phyloP scores from a whole-genome alignment of 2,113 vertebrate species.

The Nyctereutes procyonoides region DNA sequence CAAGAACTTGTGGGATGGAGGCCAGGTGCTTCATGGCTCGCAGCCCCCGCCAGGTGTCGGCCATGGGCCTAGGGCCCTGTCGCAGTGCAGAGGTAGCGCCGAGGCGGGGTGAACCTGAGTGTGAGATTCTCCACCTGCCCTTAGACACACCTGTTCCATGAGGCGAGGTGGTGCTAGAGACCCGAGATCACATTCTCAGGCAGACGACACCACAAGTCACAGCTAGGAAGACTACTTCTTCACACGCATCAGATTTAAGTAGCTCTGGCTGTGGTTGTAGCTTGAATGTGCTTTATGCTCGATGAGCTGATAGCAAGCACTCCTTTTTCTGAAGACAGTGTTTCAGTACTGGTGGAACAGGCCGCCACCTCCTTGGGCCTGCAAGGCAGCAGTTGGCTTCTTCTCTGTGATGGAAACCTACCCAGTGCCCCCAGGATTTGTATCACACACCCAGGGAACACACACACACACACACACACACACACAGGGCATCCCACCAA shows the following conservation, averaged over 20 bases:
- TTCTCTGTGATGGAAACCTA: background rate
- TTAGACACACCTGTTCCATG: background rate
- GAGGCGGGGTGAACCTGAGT: background rate
- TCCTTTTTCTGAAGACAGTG: background rate
- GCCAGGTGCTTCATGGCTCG: fast-evolving
- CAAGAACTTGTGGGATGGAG: background rate
- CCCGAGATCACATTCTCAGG: background rate
- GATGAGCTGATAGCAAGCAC: background rate
- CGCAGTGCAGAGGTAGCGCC: background rate
- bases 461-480: too few relatives aligned
- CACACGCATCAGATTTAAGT: background rate
- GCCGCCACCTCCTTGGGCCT: background rate
- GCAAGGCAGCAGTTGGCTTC: background rate
- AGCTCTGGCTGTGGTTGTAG: background rate
- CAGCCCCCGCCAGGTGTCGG: fast-evolving
- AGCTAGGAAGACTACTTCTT: background rate
- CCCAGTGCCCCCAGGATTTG: background rate
- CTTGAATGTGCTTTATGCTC: background rate
- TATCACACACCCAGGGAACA: background rate
- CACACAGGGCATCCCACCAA: background rate
- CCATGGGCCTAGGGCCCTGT: fast-evolving
- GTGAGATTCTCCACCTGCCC: background rate
- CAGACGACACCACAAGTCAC: background rate
- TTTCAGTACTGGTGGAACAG: background rate
- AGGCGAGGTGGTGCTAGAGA: background rate